A percentile compares a stretch with the other conserved stretches of the same genome.
These are phyloP conservation scores for Bradypodion ventrale DNA, from an alignment of 2,797 vertebrate genomes.

Conservation along the genomic window DNA sequence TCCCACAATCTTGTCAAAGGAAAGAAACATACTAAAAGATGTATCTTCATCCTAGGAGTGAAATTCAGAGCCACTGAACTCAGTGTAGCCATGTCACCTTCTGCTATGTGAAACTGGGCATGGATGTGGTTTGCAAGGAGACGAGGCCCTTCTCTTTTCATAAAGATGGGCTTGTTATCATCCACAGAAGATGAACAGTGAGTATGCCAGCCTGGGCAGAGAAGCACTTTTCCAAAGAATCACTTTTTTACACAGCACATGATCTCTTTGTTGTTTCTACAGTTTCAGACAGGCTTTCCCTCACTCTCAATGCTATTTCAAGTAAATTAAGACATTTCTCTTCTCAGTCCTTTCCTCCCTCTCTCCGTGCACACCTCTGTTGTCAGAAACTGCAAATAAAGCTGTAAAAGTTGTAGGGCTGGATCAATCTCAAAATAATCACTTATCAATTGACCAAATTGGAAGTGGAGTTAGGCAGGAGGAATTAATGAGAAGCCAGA, in stretches of 20 bases:
- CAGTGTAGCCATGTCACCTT: background rate
- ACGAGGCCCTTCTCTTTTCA: background rate
- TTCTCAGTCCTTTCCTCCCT: conserved; percentile 36
- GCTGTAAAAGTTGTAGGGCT: conserved; percentile 35
- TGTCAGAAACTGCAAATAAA: conserved; percentile 36
- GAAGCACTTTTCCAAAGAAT: background rate
- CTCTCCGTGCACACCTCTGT: conserved; percentile 9
- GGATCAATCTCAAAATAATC: conserved; percentile 49
- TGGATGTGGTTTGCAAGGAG: background rate
- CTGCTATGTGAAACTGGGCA: background rate
- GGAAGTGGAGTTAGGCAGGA: conserved; percentile 41
- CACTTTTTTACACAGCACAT: background rate
- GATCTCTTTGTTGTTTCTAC: background rate
- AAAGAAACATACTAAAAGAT: background rate
- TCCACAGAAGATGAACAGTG: background rate
- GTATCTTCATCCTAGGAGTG: background rate
- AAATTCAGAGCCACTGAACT: background rate
- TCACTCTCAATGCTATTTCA: conserved; percentile 11
- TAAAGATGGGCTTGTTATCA: background rate
- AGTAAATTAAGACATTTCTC: conserved; percentile 52
- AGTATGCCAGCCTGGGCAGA: no score
- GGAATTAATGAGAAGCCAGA: conserved; percentile 38
- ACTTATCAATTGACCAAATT: conserved; percentile 39
- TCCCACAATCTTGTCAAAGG: no score
- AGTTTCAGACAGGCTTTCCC: conserved; percentile 7